Base-by-base conservation (phyloP, 1,140 invertebrate species). In the Cardiocondyla obscurior region DNA sequence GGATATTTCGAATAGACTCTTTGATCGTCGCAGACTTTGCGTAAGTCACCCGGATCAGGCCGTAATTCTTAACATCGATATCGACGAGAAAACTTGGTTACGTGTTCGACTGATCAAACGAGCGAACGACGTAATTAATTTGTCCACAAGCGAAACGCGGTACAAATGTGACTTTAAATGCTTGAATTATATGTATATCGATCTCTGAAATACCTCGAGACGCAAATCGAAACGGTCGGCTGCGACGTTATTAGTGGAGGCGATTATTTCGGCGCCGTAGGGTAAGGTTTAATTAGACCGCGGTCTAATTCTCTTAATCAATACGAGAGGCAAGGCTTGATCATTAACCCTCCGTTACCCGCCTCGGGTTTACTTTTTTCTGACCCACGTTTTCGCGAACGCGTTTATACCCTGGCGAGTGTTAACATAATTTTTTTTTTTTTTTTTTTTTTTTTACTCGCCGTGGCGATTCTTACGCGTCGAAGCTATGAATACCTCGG, bases 261-360 rank as follows among this genome's bases (percentile, higher is more conserved):
- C 33, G 58, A 62, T 62, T 62, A 62, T 39, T 62, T 39, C 33
- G 33, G 19, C n/a, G 58, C 33, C 33, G 58, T 19, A 62, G 58
- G 33, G n/a, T 62, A 39, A 62, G 30, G 4, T 39, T 22, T 39
- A 39, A 62, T 62, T 62, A 62, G 33, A 19, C 33, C 14, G 19
- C 58, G 58, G 58, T 39, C 58, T 62, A 62, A 62, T 62, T 62
- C 33, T 28, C 19, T 33, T n/a, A 8, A 19, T 39, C 30, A 33
- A 39, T 39, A 62, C 58, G 16, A 16, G 57, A 60, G 57, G n/a
- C 30, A 4, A 39, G 10, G 10, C n/a, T 12, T 10, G 33, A 19
- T 62, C n/a, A 14, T 39, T 14, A n/a, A n/a, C n/a, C n/a, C n/a
- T n/a, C n/a, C n/a, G n/a, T n/a, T n/a, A n/a, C n/a, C n/a, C n/a